Evolutionary conservation across 2,888 invertebrate species (phyloP), one percentile per base, ranked within the genome.

Genomic region (Gandaritis pyraliata): DNA sequence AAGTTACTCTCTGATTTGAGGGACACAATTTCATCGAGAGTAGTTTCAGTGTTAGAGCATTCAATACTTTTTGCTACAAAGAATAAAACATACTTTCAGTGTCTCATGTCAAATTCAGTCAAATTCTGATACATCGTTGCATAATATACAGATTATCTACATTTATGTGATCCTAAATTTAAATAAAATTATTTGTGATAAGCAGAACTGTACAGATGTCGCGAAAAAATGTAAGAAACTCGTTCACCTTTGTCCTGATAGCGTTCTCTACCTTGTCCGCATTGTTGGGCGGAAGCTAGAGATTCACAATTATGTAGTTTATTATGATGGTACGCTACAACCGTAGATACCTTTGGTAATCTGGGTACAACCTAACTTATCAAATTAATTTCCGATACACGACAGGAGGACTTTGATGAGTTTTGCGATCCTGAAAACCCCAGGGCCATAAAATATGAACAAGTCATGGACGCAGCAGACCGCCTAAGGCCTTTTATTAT

Each of bases 371-470:
- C 0, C 4, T 41, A 41, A 13, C 13, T 41, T 13, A 15, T 15
- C 15, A 8, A 41, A 38, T 12, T 38, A 38, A n/a, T 8, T 41
- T 41, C 7, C 15, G 13, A 13, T 15, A 15, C 41, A 41, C 15
- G 12, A 61, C 64, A 91, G 91, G 90, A 88, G 66, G 88, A 90
- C 71, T 86, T 81, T 62, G 91, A 91, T 65, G 87, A 87, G 68
- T 79, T 72, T 61, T 86, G 91, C 69, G 89, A 90, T 64, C 90
- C 89, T 13, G 85, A 87, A 6, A 83, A 85, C 58, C 92, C 91
- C 2, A 79, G 62, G 65, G 59, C 66, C 2, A 68, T 91, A 12
- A 80, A 77, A 51, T 81, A 79, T 65, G 79, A 84, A 6, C 82
- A 87, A 12, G 74, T 88, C 3, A 41, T 80, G 16, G 79, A 80